phyloP scores from a whole-genome alignment of 2,888 invertebrate genomes.

The Meiosimyza platycephala region DNA sequence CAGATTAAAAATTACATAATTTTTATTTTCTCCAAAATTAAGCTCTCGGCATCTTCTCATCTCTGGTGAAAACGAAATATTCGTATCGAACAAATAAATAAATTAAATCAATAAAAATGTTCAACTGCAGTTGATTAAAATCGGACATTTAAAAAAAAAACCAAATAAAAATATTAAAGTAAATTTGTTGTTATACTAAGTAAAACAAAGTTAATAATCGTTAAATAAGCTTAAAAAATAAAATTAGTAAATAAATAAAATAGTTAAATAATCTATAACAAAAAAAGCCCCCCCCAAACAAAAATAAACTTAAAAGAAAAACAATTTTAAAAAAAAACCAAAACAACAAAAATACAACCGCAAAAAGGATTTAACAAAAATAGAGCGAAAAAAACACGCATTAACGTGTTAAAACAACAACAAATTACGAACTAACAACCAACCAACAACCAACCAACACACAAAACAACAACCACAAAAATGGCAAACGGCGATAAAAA shows the following conservation, averaged over 20 bases:
- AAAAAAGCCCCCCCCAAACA: constrained; percentile 14
- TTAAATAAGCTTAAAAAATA: constrained; percentile 39
- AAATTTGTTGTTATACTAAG: constrained; percentile 46
- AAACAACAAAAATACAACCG: constrained; percentile 36
- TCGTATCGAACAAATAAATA: constrained; percentile 28
- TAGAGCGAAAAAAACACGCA: constrained; percentile 10
- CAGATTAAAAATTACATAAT: no score
- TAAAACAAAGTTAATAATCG: constrained; percentile 43
- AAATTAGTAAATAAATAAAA: constrained; percentile 41
- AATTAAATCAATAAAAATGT: constrained; percentile 54
- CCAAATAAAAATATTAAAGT: constrained; percentile 35
- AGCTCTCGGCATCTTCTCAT: background rate
- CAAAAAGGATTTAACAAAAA: constrained; percentile 34
- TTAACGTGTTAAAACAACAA: constrained; percentile 31
- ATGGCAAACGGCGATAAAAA: constrained; percentile 80
- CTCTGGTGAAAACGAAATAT: constrained; percentile 20
- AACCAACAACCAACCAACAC: constrained; percentile 3
- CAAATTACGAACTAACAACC: constrained; percentile 27
- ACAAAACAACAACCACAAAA: constrained; percentile 44
- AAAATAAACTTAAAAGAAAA: constrained; percentile 39
- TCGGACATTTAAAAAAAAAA: constrained; percentile 46
- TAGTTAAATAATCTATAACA: constrained; percentile 28
- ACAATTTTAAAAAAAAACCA: constrained; percentile 38
- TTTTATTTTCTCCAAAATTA: no score
- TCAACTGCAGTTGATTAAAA: constrained; percentile 62